Conservation (phyloP, 2,888 invertebrate genomes). For the Epinotia demarniana region DNA sequence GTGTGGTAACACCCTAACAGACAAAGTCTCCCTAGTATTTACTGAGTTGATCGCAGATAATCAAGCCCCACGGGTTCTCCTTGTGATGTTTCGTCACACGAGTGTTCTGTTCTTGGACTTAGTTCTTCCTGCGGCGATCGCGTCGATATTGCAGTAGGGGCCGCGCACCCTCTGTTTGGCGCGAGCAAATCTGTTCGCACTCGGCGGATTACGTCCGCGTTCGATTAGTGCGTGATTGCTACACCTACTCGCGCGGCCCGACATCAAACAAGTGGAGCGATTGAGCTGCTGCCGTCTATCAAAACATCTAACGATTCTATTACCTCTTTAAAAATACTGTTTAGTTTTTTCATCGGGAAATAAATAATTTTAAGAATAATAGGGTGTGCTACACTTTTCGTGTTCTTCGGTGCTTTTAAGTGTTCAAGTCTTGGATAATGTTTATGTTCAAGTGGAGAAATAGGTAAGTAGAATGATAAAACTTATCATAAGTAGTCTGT, state of each 20-base stretch:
- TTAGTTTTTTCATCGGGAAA: neutral
- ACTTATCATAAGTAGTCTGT: too few relatives aligned
- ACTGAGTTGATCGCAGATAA: too few relatives aligned
- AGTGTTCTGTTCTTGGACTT: neutral
- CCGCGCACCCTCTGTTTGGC: slow-evolving; percentile 52
- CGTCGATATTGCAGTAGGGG: slow-evolving; percentile 34
- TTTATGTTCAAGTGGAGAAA: too few relatives aligned
- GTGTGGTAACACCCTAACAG: too few relatives aligned
- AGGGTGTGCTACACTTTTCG: neutral
- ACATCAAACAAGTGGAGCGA: slow-evolving; percentile 32
- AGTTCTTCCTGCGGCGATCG: neutral
- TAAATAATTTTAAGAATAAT: neutral
- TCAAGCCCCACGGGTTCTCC: too few relatives aligned
- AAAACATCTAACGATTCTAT: slow-evolving; percentile 16
- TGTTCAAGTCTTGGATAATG: too few relatives aligned
- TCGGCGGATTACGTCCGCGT: slow-evolving; percentile 55
- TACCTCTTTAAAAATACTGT: neutral
- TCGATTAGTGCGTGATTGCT: slow-evolving; percentile 41
- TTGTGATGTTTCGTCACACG: neutral
- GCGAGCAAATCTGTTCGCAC: slow-evolving; percentile 51
- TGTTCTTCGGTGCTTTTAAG: neutral
- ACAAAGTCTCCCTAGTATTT: too few relatives aligned
- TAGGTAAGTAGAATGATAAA: too few relatives aligned
- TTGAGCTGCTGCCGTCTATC: neutral
- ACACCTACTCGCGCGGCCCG: slow-evolving; percentile 6